Evolutionary conservation across 2,888 invertebrate species (phyloP), one percentile per base, ranked within the genome.

Genomic region (Trichogramma dendrolimi): DNA sequence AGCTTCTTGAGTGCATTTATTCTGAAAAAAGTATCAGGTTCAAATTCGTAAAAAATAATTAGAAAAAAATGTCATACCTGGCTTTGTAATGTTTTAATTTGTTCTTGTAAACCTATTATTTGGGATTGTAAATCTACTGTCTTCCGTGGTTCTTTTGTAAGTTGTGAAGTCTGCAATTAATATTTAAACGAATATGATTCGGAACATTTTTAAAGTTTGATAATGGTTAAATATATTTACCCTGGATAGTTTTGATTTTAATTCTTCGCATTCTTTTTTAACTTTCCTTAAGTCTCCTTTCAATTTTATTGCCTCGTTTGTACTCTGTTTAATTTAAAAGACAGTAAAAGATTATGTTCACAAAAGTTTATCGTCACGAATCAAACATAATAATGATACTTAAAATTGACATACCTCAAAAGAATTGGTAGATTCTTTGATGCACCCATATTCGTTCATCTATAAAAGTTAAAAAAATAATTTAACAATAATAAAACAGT

Each of bases 1-100:
- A 4, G 67, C 60, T 55, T 74, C 73, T 64, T 72, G 65, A 48
- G 73, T 72, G 40, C 67, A 71, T 63, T 72, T 66, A 27, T 68
- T 56, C 75, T 75, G 55, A 43, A 61, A 67, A 39, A 7, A 27
- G 55, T 50, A 52, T 27, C 51, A n/a, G 47, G 39, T 27, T 41
- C 27, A 47, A 7, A 48, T 48, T 41, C 14, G 51, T 40, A 38
- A 52, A 47, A 42, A 47, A 11, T 10, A 4, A 53, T 44, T 48
- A 8, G 11, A 42, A 11, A 46, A 55, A 51, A 62, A 27, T 40
- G 4, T 38, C 39, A 56, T 68, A 75, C 75, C 67, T 75, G 73
- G 11, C 69, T 71, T 64, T 71, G 67, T 11, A 75, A 61, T 63
- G 67, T 62, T 55, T 66, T 69, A 52, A 75, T 58, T 68, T 73